A percentile compares a stretch with the other conserved stretches of the same genome.
Conservation (phyloP, 2,888 invertebrate species). For the Drosophila ustulata region DNA sequence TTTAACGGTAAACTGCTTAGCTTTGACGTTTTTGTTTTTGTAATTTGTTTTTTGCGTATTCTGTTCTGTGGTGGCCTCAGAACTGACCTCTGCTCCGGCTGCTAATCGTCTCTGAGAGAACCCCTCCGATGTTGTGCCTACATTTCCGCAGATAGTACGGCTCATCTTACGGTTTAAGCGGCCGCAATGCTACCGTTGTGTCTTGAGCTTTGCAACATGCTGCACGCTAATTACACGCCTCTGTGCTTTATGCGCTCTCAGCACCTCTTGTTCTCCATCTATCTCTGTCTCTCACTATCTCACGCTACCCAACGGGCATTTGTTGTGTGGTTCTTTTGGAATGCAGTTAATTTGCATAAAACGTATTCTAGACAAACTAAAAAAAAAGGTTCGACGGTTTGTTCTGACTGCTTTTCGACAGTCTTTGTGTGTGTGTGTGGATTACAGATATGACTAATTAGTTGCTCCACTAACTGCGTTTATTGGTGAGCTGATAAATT, state of each 20-base stretch:
- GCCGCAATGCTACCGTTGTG: constrained; percentile 17
- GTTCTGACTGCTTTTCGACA: constrained; percentile 1
- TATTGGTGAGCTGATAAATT: constrained; percentile 11
- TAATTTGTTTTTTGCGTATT: constrained; percentile 8
- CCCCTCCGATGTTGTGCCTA: constrained; percentile 37
- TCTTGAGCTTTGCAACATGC: constrained; percentile 38
- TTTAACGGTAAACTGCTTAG: constrained; percentile 71
- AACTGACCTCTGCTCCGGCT: constrained; percentile 63
- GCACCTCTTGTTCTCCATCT: background rate
- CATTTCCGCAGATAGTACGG: constrained; percentile 23
- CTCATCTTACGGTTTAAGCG: constrained; percentile 66
- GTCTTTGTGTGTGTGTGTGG: constrained; percentile 10
- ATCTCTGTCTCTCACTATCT: background rate
- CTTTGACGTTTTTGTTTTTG: constrained; percentile 43
- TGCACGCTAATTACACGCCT: constrained; percentile 80
- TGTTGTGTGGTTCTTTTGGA: constrained; percentile 78
- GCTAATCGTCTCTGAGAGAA: constrained; percentile 32
- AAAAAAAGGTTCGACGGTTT: constrained; percentile 27
- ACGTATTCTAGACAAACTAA: background rate
- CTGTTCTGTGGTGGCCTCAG: constrained; percentile 59
- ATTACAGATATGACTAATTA: constrained; percentile 43
- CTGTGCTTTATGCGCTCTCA: constrained; percentile 74
- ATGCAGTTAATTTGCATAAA: constrained; percentile 72
- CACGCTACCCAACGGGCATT: constrained; percentile 11
- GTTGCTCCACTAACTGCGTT: background rate